Evolutionary conservation across 2,113 vertebrate genomes (phyloP), one percentile per base, ranked within the genome.

Genomic region (Telmatochromis brichardi): DNA sequence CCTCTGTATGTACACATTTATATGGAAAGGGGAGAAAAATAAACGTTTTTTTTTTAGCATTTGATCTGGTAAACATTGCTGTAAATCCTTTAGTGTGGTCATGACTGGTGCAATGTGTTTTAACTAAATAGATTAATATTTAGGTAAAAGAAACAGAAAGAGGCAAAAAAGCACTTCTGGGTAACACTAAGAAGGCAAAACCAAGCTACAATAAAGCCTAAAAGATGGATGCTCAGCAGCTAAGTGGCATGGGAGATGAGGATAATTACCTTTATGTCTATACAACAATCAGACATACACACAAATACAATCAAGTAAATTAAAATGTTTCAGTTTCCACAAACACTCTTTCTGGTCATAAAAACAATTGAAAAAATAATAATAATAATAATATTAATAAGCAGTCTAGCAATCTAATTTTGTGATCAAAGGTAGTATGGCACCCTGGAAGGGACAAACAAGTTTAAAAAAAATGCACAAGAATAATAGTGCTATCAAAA

Each of bases 1-100:
- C 93, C 89, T 93, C 84, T 93, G 47, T 94, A 95, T 94, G 51
- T 91, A 95, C 88, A 93, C 83, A 92, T 90, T 86, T 89, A 87
- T 90, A 94, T 80, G 90, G 86, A 85, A 90, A 86, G 83, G 21
- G 83, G 21, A 76, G 50, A 91, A 89, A 93, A 91, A 83, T 78
- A 42, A 65, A 65, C 0, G 53, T 2, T 65, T 58, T 55, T 55
- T 83, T 55, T 83, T 17, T 86, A 80, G 78, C 79, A 76, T 89
- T 90, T 89, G 51, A 88, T 88, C 80, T 81, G 84, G 80, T 91
- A 87, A 92, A 90, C 88, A 76, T 87, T 26, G 26, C 33, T 40
- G 85, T 86, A 53, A 84, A 90, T 82, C 37, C 78, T 85, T 86
- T 81, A 80, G 19, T 83, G 65, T 84, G 58, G 85, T 76, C 65